A percentile compares a stretch with the other conserved stretches of the same genome.
phyloP scores from a whole-genome alignment of 2,113 vertebrate species.

The Monopterus albus region DNA sequence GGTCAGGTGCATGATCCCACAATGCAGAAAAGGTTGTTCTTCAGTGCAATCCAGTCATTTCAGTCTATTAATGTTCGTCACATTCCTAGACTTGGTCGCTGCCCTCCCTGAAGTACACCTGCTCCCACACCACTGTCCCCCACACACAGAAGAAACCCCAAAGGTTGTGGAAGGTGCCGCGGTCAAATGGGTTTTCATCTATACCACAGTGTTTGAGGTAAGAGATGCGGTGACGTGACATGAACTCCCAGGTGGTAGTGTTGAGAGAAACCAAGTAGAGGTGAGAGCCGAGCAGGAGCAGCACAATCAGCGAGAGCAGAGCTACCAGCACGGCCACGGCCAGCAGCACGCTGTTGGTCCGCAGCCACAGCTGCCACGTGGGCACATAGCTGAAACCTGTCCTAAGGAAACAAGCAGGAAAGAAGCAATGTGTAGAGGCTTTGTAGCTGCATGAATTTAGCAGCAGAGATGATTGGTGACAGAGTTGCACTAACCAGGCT shows the following conservation, averaged over 20 bases:
- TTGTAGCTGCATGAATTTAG: neutral
- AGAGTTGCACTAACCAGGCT: slow-evolving; percentile 85
- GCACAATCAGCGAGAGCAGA: slow-evolving; percentile 80
- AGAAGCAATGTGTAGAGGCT: neutral
- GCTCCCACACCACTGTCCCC: slow-evolving; percentile 88
- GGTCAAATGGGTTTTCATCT: slow-evolving; percentile 92
- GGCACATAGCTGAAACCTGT: slow-evolving; percentile 85
- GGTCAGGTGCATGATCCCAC: neutral
- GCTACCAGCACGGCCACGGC: slow-evolving; percentile 80
- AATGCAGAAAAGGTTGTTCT: neutral
- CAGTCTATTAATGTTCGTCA: neutral
- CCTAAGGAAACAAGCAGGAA: slow-evolving; percentile 75
- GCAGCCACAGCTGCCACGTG: slow-evolving; percentile 87
- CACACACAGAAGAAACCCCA: slow-evolving; percentile 94
- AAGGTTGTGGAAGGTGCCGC: slow-evolving; percentile 88
- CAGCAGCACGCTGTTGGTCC: slow-evolving; percentile 83
- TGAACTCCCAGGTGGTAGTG: slow-evolving; percentile 98
- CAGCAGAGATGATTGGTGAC: neutral
- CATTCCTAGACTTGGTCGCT: slow-evolving; percentile 76
- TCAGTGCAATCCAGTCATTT: neutral
- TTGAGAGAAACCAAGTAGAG: slow-evolving; percentile 93
- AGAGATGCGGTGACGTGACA: slow-evolving; percentile 92
- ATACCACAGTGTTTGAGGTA: slow-evolving; percentile 89
- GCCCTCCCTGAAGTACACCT: slow-evolving; percentile 86
- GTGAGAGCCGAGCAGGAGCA: slow-evolving; percentile 89